Conservation (phyloP, 1,140 invertebrate species). For the Belonocnema kinseyi region DNA sequence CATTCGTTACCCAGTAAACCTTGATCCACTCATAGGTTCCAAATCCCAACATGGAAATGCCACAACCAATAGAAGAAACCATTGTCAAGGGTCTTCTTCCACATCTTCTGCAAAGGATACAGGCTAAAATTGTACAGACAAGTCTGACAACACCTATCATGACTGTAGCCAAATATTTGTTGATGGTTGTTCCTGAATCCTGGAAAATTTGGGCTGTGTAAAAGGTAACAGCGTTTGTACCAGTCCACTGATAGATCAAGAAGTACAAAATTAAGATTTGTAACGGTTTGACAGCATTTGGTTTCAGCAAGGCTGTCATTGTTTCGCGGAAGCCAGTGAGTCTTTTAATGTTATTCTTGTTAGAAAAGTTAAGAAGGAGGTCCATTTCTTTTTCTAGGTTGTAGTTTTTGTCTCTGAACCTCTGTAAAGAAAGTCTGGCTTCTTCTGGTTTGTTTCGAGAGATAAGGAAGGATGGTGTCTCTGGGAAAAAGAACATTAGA, state of each 20-base stretch:
- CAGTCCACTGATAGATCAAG: slow-evolving; percentile 85
- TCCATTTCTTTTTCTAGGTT: slow-evolving; percentile 81
- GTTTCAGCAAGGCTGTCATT: slow-evolving; percentile 77
- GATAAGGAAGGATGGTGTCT: slow-evolving; percentile 84
- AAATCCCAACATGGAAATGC: slow-evolving; percentile 79
- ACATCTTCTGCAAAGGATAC: slow-evolving; percentile 78
- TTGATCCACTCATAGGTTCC: slow-evolving; percentile 79
- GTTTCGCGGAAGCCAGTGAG: slow-evolving; percentile 76
- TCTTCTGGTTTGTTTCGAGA: slow-evolving; percentile 79
- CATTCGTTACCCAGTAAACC: slow-evolving; percentile 67
- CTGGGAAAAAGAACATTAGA: slow-evolving; percentile 81
- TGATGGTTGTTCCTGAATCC: slow-evolving; percentile 78
- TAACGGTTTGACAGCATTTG: slow-evolving; percentile 81
- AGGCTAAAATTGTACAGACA: slow-evolving; percentile 79
- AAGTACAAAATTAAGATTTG: slow-evolving; percentile 81
- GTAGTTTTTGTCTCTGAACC: slow-evolving; percentile 80
- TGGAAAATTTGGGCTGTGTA: slow-evolving; percentile 86
- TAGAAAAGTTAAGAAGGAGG: slow-evolving; percentile 79
- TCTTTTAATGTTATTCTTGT: slow-evolving; percentile 80
- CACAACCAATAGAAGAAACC: slow-evolving; percentile 81
- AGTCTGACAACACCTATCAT: slow-evolving; percentile 81
- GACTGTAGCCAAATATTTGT: slow-evolving; percentile 81
- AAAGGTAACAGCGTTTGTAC: slow-evolving; percentile 87
- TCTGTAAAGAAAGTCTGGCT: slow-evolving; percentile 78
- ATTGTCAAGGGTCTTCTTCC: slow-evolving; percentile 83